phyloP scores from a whole-genome alignment of 2,888 invertebrate genomes.

The Cinara cedri region DNA sequence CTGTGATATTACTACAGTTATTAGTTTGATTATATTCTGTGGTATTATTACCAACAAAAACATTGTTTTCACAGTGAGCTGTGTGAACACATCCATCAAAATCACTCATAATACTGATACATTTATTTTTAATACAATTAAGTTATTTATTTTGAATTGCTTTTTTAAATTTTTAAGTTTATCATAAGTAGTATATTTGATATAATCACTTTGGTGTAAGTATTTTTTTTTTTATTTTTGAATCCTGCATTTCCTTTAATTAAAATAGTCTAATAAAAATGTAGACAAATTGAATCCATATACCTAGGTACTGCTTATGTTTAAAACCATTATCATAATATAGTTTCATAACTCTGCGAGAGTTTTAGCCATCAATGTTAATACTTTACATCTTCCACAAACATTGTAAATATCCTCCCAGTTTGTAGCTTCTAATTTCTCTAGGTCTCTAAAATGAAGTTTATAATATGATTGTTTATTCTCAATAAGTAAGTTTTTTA shows the following conservation, averaged over 20 bases:
- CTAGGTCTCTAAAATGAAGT: too few species aligned
- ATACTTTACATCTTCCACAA: too few species aligned
- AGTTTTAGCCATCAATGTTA: too few species aligned
- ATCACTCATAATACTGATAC: not conserved
- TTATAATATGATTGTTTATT: not conserved
- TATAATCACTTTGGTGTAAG: not conserved
- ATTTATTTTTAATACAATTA: not conserved
- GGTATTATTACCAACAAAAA: not conserved
- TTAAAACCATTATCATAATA: too few species aligned
- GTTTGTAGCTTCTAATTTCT: too few species aligned
- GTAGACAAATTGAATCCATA: not conserved
- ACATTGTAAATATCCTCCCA: too few species aligned
- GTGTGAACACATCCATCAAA: not conserved
- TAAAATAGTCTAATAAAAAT: not conserved
- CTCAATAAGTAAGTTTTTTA: too few species aligned
- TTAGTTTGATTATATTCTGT: not conserved
- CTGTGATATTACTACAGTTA: not conserved
- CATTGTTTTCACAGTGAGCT: not conserved
- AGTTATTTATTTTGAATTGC: not conserved
- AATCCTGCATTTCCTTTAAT: not conserved
- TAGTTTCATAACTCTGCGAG: too few species aligned
- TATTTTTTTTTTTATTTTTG: not conserved
- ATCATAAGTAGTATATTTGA: not conserved
- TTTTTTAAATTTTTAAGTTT: slow-evolving; percentile 2
- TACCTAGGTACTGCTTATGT: too few species aligned